Evolutionary conservation across 1,140 invertebrate species (phyloP).

Genomic region (Drosophila punjabiensis): DNA sequence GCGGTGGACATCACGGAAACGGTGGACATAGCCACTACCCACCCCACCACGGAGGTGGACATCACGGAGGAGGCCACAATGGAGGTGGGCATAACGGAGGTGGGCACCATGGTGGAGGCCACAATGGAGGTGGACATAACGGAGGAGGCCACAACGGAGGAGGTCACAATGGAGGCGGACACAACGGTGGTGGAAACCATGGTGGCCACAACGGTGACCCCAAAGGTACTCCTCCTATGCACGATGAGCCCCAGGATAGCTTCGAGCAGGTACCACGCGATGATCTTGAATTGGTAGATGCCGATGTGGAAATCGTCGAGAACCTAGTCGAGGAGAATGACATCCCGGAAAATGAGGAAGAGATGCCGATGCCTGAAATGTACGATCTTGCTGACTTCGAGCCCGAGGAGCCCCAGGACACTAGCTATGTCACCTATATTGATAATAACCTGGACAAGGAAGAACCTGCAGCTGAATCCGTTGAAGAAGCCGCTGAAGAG

Average conservation of each 20-base stretch:
- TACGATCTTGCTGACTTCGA: not conserved
- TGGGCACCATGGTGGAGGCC: not conserved
- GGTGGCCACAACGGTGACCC: not conserved
- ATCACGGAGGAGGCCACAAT: not conserved
- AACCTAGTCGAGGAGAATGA: constrained; percentile 35
- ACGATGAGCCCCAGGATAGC: not conserved
- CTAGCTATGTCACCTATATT: constrained; percentile 12
- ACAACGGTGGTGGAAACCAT: not conserved
- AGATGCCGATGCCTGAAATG: not conserved
- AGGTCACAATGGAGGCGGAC: not conserved
- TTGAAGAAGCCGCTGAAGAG: constrained; percentile 28
- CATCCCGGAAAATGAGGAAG: constrained; percentile 4
- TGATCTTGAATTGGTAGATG: constrained; percentile 15
- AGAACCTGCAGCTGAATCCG: not conserved
- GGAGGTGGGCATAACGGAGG: not conserved
- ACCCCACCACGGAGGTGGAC: not conserved
- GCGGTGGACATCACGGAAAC: not conserved
- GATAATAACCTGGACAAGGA: constrained; percentile 15
- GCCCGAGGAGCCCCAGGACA: constrained; percentile 2
- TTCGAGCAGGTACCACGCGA: constrained; percentile 12
- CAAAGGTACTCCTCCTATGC: not conserved
- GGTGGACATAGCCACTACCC: not conserved
- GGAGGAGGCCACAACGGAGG: not conserved
- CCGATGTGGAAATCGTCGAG: constrained; percentile 26
- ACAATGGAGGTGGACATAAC: not conserved